Percentiles rank a stretch among this genome's conserved stretches.
Evolutionary conservation across 2,797 vertebrate species (phyloP).

Genomic region (Pantherophis vulpinus): DNA sequence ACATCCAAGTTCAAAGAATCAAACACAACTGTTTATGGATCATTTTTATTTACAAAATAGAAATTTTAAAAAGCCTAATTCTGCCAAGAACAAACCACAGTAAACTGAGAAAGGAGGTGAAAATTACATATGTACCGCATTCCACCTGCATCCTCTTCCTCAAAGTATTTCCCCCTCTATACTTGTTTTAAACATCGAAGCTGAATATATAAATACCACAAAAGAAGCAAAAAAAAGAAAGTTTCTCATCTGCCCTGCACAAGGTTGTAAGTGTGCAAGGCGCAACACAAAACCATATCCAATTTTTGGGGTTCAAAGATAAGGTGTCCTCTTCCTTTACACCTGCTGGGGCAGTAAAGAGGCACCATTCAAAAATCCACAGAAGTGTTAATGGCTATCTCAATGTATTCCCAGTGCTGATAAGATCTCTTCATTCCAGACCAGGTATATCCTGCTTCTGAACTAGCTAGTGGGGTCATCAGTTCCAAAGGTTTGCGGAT

Average conservation of each 20-base stretch:
- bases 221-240: background rate
- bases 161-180: background rate
- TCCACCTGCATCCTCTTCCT: background rate
- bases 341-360: background rate
- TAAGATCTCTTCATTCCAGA: background rate
- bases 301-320: background rate
- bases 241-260: background rate
- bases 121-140: background rate
- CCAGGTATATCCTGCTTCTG: background rate
- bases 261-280: background rate
- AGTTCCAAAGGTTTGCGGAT: background rate
- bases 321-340: background rate
- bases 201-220: slow-evolving; percentile 2
- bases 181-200: background rate
- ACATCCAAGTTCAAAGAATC: background rate
- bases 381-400: background rate
- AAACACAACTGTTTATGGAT: background rate
- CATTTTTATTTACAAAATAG: slow-evolving; percentile 29
- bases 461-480: background rate
- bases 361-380: background rate
- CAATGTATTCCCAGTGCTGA: no score
- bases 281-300: background rate
- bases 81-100: background rate
- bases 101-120: background rate
- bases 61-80: background rate